Conservation (phyloP, 2,797 vertebrate genomes). For the Pelobates cultripes region DNA sequence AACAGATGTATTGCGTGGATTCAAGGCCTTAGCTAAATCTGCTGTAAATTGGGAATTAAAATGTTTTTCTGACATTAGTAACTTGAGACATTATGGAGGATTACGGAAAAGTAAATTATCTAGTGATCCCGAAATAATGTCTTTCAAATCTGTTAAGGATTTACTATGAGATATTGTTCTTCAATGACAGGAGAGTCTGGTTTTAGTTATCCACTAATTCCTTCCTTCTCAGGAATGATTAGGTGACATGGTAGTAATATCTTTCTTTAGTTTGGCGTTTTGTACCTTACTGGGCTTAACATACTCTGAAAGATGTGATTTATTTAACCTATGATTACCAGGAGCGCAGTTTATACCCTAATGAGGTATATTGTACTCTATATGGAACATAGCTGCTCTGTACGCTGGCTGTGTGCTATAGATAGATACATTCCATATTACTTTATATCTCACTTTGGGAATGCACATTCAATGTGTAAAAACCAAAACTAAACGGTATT, state of each 20-base stretch:
- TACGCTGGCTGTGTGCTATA: too few relatives aligned
- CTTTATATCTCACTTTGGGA: too few relatives aligned
- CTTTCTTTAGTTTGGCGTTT: slow-evolving; percentile 16
- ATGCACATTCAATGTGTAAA: too few relatives aligned
- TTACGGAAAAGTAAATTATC: slow-evolving; percentile 31
- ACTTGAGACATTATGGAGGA: slow-evolving; percentile 20
- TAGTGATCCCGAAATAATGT: slow-evolving; percentile 14
- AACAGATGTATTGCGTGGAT: background rate
- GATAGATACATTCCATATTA: too few relatives aligned
- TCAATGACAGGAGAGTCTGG: slow-evolving; percentile 5
- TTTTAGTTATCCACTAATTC: slow-evolving; percentile 7
- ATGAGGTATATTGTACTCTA: too few relatives aligned
- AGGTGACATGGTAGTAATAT: slow-evolving; percentile 6
- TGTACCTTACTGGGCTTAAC: background rate
- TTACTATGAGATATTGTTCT: background rate
- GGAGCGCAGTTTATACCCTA: too few relatives aligned
- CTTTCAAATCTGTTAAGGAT: slow-evolving; percentile 35
- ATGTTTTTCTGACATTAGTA: slow-evolving; percentile 3
- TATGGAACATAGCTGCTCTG: too few relatives aligned
- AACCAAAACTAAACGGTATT: too few relatives aligned
- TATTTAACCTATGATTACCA: too few relatives aligned
- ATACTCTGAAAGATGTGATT: too few relatives aligned
- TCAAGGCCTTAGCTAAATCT: background rate
- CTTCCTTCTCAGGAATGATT: background rate
- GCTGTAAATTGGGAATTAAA: slow-evolving; percentile 7